These are phyloP conservation scores for Pseudobourletiella spinata DNA, from an alignment of 1,140 invertebrate species.

Conservation along the genomic window DNA sequence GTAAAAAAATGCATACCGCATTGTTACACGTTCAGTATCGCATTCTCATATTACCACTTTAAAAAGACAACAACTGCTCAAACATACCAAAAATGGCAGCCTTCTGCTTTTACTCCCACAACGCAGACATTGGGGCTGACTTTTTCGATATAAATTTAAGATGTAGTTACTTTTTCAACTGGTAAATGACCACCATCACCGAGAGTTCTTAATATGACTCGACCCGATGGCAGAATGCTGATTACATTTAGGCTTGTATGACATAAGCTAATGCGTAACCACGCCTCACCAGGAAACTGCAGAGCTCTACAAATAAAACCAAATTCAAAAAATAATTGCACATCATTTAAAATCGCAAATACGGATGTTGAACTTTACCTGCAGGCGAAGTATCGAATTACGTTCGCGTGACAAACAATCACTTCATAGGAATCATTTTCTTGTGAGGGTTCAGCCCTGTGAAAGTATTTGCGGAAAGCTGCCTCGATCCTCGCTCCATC, in stretches of 20 bases:
- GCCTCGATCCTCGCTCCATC: slow-evolving; percentile 94
- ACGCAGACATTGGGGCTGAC: too few species aligned
- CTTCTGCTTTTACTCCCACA: too few species aligned
- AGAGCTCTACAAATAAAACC: slow-evolving; percentile 61
- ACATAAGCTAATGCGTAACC: slow-evolving; percentile 83
- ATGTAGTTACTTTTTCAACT: slow-evolving; percentile 55
- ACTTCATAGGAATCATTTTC: slow-evolving; percentile 79
- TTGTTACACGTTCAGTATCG: too few species aligned
- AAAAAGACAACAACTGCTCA: too few species aligned
- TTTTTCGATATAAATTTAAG: too few species aligned
- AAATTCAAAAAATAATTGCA: slow-evolving; percentile 18
- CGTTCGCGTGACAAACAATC: slow-evolving; percentile 95
- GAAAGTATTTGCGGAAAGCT: slow-evolving; percentile 87
- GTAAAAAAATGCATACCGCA: too few species aligned
- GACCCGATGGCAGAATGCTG: slow-evolving; percentile 71
- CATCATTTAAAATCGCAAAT: not conserved
- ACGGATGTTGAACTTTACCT: slow-evolving; percentile 48
- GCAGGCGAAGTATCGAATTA: slow-evolving; percentile 96
- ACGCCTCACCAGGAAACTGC: slow-evolving; percentile 95
- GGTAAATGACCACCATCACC: slow-evolving; percentile 88
- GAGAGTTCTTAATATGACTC: slow-evolving; percentile 66
- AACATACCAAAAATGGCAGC: too few species aligned
- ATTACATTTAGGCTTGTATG: slow-evolving; percentile 92
- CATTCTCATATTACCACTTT: too few species aligned
- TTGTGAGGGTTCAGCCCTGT: slow-evolving; percentile 74